These are phyloP conservation scores for Coccyzus lansbergi DNA, from an alignment of 2,797 vertebrate genomes.

Conservation along the genomic window DNA sequence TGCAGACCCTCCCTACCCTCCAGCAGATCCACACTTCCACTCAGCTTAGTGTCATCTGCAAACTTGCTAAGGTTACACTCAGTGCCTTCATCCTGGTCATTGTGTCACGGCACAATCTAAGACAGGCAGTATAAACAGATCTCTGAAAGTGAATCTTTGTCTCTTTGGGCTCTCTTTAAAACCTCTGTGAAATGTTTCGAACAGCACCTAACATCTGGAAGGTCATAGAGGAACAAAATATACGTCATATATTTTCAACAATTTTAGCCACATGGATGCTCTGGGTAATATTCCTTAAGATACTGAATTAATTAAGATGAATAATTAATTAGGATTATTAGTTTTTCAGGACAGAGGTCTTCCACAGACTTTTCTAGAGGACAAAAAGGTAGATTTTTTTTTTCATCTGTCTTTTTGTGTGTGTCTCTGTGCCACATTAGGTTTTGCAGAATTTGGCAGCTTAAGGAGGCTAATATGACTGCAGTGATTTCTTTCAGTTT, in stretches of 20 bases:
- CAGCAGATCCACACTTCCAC: too few species aligned
- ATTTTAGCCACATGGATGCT: neutral
- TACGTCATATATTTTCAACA: rapidly evolving
- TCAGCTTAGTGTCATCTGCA: too few species aligned
- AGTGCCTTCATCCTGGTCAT: too few species aligned
- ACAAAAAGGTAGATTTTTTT: neutral
- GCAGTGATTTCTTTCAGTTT: neutral
- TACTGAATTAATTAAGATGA: neutral
- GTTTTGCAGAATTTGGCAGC: neutral
- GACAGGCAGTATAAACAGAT: neutral
- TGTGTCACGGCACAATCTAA: neutral
- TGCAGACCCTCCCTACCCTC: too few species aligned
- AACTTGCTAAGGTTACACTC: too few species aligned
- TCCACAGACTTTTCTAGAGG: neutral
- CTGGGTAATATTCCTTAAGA: neutral
- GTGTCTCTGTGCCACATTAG: neutral
- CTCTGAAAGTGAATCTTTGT: neutral
- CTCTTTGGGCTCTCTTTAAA: neutral
- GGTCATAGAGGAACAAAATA: neutral
- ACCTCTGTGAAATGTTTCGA: neutral
- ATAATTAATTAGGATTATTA: neutral
- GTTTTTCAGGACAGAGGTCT: neutral
- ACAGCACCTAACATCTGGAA: neutral
- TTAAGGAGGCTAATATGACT: neutral
- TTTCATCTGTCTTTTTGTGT: neutral